These are phyloP conservation scores for Contarinia nasturtii DNA, from an alignment of 1,140 invertebrate species.

Conservation along the genomic window DNA sequence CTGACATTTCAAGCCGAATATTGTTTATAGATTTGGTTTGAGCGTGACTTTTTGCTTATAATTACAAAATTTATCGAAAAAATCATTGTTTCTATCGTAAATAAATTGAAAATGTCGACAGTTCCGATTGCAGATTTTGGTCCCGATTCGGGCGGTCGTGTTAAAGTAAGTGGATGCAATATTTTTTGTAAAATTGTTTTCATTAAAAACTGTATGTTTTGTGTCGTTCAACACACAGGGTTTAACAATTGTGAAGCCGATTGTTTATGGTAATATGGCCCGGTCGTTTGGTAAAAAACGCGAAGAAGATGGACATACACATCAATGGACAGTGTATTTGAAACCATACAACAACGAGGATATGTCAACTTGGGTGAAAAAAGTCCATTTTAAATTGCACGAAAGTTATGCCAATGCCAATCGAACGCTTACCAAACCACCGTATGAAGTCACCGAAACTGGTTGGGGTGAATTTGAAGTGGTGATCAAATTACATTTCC, in stretches of 20 bases:
- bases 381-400: slow-evolving; percentile 94
- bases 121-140: slow-evolving; percentile 36
- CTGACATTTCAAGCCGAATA: too few species aligned
- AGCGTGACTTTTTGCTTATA: neutral
- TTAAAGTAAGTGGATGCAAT: slow-evolving; percentile 35
- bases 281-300: slow-evolving; percentile 91
- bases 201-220: slow-evolving; percentile 9
- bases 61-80: neutral
- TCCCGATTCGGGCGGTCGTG: slow-evolving; percentile 58
- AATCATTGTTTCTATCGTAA: slow-evolving; percentile 4
- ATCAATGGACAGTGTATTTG: slow-evolving; percentile 96
- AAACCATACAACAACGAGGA: slow-evolving; percentile 89
- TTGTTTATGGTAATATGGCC: slow-evolving; percentile 93
- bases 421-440: slow-evolving; percentile 79
- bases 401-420: slow-evolving; percentile 94
- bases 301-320: slow-evolving; percentile 97
- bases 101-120: slow-evolving; percentile 36
- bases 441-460: slow-evolving; percentile 95
- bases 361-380: slow-evolving; percentile 88
- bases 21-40: too few species aligned
- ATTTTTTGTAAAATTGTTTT: slow-evolving; percentile 6
- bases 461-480: slow-evolving; percentile 99
- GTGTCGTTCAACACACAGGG: slow-evolving; percentile 35
- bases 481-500: slow-evolving; percentile 94
- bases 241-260: slow-evolving; percentile 80